These are phyloP conservation scores for Rhyacophila evoluta DNA, from an alignment of 2,888 invertebrate genomes.

Conservation along the genomic window DNA sequence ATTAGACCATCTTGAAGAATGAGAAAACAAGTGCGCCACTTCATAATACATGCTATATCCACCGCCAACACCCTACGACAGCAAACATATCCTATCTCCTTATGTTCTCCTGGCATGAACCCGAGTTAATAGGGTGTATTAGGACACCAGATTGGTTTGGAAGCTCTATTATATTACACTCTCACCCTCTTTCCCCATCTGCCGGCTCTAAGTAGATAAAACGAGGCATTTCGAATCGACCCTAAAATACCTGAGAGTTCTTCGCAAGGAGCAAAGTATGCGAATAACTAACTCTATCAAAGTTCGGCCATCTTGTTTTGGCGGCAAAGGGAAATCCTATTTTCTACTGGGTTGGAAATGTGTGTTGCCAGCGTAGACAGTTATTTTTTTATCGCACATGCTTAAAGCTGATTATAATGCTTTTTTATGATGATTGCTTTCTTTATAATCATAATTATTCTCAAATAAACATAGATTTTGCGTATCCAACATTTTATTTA, in stretches of 20 bases:
- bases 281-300: slow-evolving; percentile 52
- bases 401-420: slow-evolving; percentile 1
- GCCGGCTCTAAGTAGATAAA: slow-evolving; percentile 51
- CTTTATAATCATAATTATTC: slow-evolving; percentile 20
- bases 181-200: slow-evolving; percentile 31
- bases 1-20: too few species aligned
- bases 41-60: background rate
- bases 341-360: background rate
- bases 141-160: slow-evolving; percentile 54
- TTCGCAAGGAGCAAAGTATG: background rate
- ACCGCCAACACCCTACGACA: slow-evolving; percentile 27
- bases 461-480: background rate
- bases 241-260: slow-evolving; percentile 34
- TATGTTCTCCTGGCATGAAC: slow-evolving; percentile 35
- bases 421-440: background rate
- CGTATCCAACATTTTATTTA: too few species aligned
- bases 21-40: background rate
- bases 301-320: slow-evolving; percentile 38
- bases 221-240: slow-evolving; percentile 38
- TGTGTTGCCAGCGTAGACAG: slow-evolving; percentile 30
- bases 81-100: slow-evolving; percentile 33
- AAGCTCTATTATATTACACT: slow-evolving; percentile 52
- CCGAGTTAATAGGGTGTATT: slow-evolving; percentile 51
- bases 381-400: slow-evolving; percentile 12
- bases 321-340: background rate